Conservation (phyloP, 2,113 vertebrate species). For the Burhinus oedicnemus region DNA sequence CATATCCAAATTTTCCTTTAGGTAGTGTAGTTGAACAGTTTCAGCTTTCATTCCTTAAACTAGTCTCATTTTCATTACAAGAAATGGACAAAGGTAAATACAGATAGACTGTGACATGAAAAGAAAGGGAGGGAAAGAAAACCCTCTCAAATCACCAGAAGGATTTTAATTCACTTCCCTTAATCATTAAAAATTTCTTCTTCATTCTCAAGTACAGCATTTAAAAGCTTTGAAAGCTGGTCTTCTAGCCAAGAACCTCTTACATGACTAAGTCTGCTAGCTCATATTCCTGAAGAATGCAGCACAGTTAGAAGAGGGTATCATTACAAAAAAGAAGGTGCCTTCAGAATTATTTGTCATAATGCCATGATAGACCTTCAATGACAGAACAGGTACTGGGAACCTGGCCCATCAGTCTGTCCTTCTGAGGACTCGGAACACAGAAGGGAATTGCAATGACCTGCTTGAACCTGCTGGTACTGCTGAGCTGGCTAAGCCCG, state of each 20-base stretch:
- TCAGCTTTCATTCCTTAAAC: background rate
- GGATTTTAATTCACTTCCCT: background rate
- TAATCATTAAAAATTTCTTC: background rate
- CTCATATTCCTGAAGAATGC: background rate
- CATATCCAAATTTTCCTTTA: background rate
- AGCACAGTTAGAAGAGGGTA: background rate
- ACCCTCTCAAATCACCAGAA: background rate
- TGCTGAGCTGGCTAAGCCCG: background rate
- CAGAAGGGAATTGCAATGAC: background rate
- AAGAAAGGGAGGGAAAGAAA: background rate
- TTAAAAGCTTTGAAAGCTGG: background rate
- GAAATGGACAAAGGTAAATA: background rate
- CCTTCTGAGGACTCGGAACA: background rate
- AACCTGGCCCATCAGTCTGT: background rate
- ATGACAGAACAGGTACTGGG: background rate
- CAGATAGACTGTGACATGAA: background rate
- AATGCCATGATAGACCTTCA: background rate
- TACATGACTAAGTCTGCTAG: background rate
- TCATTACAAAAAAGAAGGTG: background rate
- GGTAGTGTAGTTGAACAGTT: background rate
- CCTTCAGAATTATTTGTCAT: background rate
- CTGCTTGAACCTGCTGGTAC: background rate
- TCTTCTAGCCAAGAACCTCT: background rate
- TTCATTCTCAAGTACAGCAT: background rate
- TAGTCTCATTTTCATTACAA: background rate